Evolutionary conservation across 2,888 invertebrate genomes (phyloP), one percentile per base, ranked within the genome.

Genomic region (Pimpla rufipes): DNA sequence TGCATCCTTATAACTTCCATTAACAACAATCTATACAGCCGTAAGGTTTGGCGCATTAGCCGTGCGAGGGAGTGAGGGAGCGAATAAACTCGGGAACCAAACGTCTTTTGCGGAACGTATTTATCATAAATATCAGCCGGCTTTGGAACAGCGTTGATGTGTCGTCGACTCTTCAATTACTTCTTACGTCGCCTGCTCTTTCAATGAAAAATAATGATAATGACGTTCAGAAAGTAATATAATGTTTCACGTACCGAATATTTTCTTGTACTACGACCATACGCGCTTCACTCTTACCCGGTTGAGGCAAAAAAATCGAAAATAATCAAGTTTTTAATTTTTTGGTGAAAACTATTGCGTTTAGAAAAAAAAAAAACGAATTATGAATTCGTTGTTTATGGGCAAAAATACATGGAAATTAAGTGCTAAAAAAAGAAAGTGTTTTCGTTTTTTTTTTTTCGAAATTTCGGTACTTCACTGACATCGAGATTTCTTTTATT

Each of bases 1-100:
- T 93, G 93, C 89, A 89, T 90, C 89, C 92, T 91, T 91, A 92
- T 91, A 91, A 92, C 91, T 90, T 88, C 91, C 92, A 91, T 92
- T 92, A 92, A 93, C 93, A 91, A 93, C 91, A 90, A 93, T 93
- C 92, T 91, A 90, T 82, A 79, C 79, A 81, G 64, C 73, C 35
- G 5, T 90, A 89, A 87, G 88, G 84, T 88, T 88, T 87, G 88
- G 84, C 88, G 89, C 90, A 91, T 92, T 92, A 91, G 88, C 83
- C 47, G 57, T 8, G 29, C 29, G 59, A 79, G 23, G 3, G 21
- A 79, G 50, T 67, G 52, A 47, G 21, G 40, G 57, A 75, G 50
- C 10, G 21, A 77, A 78, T 62, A 70, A 74, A 82, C 57, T 37
- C 50, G 16, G n/a, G 23, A 11, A 35, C 67, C 37, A 21, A 45